phyloP scores from a whole-genome alignment of 2,888 invertebrate genomes.

The Morpho deidamia region DNA sequence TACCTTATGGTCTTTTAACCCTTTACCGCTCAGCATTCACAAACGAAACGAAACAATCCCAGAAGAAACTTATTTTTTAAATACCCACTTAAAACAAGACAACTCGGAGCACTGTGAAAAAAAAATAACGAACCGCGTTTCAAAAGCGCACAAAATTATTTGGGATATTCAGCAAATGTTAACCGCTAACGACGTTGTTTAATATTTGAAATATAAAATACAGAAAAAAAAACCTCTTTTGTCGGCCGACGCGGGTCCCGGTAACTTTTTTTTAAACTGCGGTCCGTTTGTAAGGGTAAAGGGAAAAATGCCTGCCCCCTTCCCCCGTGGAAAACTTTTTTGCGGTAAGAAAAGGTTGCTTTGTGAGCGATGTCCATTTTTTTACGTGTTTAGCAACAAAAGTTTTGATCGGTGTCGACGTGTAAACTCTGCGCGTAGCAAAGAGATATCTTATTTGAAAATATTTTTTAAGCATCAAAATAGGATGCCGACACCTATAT shows the following conservation, averaged over 20 bases:
- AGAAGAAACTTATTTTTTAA: slow-evolving; percentile 37
- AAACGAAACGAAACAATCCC: slow-evolving; percentile 33
- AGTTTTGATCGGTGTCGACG: slow-evolving; percentile 28
- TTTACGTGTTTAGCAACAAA: slow-evolving; percentile 18
- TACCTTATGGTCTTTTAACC: slow-evolving; percentile 22
- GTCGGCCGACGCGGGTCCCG: slow-evolving; percentile 52
- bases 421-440: slow-evolving; percentile 43
- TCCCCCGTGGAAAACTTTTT: slow-evolving; percentile 58
- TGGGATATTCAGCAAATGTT: slow-evolving; percentile 72
- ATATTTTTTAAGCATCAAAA: too few species aligned
- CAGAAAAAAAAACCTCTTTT: slow-evolving; percentile 56
- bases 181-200: slow-evolving; percentile 74
- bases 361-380: slow-evolving; percentile 42
- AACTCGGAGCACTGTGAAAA: slow-evolving; percentile 38
- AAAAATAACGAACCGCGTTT: slow-evolving; percentile 46
- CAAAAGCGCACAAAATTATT: slow-evolving; percentile 56
- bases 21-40: slow-evolving; percentile 19
- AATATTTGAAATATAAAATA: slow-evolving; percentile 71
- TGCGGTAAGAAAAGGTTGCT: slow-evolving; percentile 75
- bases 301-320: slow-evolving; percentile 66
- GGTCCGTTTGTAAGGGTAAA: slow-evolving; percentile 67
- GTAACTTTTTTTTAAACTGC: slow-evolving; percentile 68
- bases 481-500: too few species aligned
- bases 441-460: neutral
- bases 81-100: slow-evolving; percentile 42